Evolutionary conservation across 2,113 vertebrate genomes (phyloP), one percentile per base, ranked within the genome.

Genomic region (Rutilus rutilus): DNA sequence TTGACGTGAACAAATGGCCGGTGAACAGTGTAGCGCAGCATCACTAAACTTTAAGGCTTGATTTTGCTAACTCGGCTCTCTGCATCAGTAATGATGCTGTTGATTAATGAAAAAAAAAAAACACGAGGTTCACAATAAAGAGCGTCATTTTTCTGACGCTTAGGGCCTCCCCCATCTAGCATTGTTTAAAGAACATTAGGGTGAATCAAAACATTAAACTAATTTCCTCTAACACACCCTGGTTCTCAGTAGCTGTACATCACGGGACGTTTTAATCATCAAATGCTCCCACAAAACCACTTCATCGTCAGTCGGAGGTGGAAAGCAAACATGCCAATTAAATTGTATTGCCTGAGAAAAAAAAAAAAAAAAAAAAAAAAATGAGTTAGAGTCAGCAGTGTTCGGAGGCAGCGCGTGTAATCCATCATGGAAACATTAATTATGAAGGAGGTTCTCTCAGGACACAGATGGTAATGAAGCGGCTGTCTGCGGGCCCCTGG

Each of bases 361-460:
- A 86, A 87, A 69, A 85, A 80, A 86, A 36, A 25, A n/a, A n/a
- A n/a, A 54, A 57, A 21, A 23, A 4, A 25, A 73, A 84, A 78
- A 42, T 12, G 17, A 87, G 86, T 87, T 82, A 88, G 93, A 91
- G 90, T 90, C 88, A 89, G 90, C 69, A 80, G 89, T 88, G 92
- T 91, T 94, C 90, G 86, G 90, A 91, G 90, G 82, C 90, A 86
- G 90, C 87, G 86, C n/a, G 57, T 90, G 92, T 90, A 94, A 93
- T 93, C 92, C 94, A 93, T 92, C 92, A 91, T 88, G 69, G 87
- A 93, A 94, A 93, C 93, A 93, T 94, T 94, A 93, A 95, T 95
- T 94, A 94, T 92, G 91, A 90, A 89, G 85, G 81, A 87, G 85
- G 89, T 91, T 93, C 92, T 93, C 93, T 86, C 88, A 92, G 91